These are phyloP conservation scores for Thelaira solivaga DNA, from an alignment of 2,888 invertebrate genomes.

Conservation along the genomic window DNA sequence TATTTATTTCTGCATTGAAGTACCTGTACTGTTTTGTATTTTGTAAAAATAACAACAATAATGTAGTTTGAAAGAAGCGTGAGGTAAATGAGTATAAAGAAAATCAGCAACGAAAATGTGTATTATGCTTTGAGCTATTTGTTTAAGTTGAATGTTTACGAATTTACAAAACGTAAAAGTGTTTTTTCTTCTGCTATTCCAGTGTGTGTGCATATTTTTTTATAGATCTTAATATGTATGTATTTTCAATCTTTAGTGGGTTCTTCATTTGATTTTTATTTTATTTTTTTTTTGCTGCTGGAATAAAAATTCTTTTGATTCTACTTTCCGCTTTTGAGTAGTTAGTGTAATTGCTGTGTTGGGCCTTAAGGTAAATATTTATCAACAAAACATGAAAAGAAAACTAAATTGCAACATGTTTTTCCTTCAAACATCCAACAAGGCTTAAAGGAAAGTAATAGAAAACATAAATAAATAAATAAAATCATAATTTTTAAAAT, in stretches of 20 bases:
- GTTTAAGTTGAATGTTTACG: conserved; percentile 53
- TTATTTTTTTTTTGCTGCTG: not conserved
- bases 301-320: conserved; percentile 29
- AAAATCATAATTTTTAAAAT: too few relatives aligned
- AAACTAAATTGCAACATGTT: conserved; percentile 18
- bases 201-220: not conserved
- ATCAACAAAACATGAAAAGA: not conserved
- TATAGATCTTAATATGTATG: not conserved
- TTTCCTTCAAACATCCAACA: not conserved
- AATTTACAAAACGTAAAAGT: conserved; percentile 48
- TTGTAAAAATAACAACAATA: not conserved
- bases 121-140: conserved; percentile 50
- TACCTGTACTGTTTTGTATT: not conserved
- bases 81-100: not conserved
- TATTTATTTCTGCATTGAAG: conserved; percentile 17
- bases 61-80: not conserved
- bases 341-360: conserved; percentile 54
- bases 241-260: too few relatives aligned
- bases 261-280: not conserved
- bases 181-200: conserved; percentile 5
- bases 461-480: not conserved
- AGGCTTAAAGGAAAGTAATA: conserved; percentile 3
- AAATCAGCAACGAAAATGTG: not conserved
- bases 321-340: conserved; percentile 45
- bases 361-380: conserved; percentile 53